phyloP scores from a whole-genome alignment of 2,797 vertebrate species.

The Coregonus sp. region DNA sequence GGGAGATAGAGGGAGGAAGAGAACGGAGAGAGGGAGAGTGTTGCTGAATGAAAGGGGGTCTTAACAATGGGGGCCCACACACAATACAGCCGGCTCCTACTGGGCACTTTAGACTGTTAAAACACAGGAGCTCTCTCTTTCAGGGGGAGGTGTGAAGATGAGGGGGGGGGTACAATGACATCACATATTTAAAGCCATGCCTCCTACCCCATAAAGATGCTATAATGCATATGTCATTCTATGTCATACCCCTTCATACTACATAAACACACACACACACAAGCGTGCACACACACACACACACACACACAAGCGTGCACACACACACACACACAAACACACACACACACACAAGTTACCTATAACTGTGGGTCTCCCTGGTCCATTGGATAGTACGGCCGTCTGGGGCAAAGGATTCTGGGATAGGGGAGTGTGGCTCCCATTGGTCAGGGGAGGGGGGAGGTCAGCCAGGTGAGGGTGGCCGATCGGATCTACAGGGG shows the following conservation, averaged over 20 bases:
- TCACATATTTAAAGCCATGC: background rate
- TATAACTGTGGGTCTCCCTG: slow-evolving; percentile 64
- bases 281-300: background rate
- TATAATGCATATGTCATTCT: background rate
- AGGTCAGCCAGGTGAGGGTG: slow-evolving; percentile 51
- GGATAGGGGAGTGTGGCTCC: slow-evolving; percentile 52
- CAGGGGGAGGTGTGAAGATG: background rate
- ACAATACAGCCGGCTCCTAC: slow-evolving; percentile 53
- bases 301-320: background rate
- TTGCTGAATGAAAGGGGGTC: slow-evolving; percentile 60
- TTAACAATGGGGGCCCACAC: slow-evolving; percentile 61
- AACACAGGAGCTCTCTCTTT: background rate
- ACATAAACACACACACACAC: background rate
- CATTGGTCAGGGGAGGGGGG: slow-evolving; percentile 60
- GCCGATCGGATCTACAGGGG: slow-evolving; percentile 52
- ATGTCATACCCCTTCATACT: background rate
- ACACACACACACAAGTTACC: slow-evolving; percentile 30
- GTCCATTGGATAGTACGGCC: slow-evolving; percentile 40
- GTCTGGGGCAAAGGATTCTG: slow-evolving; percentile 59
- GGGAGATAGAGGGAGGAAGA: slow-evolving; percentile 41
- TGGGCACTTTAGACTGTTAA: slow-evolving; percentile 3
- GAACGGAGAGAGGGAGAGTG: slow-evolving; percentile 53
- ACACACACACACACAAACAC: background rate
- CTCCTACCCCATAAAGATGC: background rate
- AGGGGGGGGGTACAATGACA: background rate